Evolutionary conservation across 2,888 invertebrate genomes (phyloP).

Genomic region (Rotaria socialis): DNA sequence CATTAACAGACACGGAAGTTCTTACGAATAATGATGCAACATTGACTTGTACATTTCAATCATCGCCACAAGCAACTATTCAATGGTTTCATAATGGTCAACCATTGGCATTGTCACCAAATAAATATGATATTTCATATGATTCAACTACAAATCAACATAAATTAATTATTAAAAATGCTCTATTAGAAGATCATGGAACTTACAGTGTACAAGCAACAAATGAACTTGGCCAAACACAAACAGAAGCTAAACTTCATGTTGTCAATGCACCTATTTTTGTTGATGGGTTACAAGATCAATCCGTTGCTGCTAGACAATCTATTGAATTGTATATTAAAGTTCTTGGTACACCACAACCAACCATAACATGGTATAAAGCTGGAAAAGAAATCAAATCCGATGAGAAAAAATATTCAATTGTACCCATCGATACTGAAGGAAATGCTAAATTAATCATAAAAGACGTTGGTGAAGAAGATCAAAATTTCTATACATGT

Average conservation of each 20-base stretch:
- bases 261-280: constrained; percentile 20
- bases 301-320: constrained; percentile 36
- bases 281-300: constrained; percentile 42
- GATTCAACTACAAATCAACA: constrained; percentile 64
- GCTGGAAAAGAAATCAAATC: background rate
- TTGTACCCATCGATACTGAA: constrained; percentile 35
- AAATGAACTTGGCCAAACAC: constrained; percentile 38
- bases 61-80: constrained; percentile 32
- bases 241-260: constrained; percentile 32
- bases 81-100: constrained; percentile 41
- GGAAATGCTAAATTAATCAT: constrained; percentile 17
- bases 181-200: background rate
- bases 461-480: background rate
- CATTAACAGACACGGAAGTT: background rate
- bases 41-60: constrained; percentile 28
- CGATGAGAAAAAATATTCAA: constrained; percentile 14
- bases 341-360: constrained; percentile 35
- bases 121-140: background rate
- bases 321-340: constrained; percentile 38
- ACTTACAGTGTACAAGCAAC: constrained; percentile 22
- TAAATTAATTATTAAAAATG: background rate
- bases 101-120: background rate
- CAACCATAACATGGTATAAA: constrained; percentile 30
- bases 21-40: background rate
- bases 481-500: constrained; percentile 60